Base-by-base conservation (phyloP, 2,797 vertebrate genomes). In the Rhinoraja longicauda region DNA sequence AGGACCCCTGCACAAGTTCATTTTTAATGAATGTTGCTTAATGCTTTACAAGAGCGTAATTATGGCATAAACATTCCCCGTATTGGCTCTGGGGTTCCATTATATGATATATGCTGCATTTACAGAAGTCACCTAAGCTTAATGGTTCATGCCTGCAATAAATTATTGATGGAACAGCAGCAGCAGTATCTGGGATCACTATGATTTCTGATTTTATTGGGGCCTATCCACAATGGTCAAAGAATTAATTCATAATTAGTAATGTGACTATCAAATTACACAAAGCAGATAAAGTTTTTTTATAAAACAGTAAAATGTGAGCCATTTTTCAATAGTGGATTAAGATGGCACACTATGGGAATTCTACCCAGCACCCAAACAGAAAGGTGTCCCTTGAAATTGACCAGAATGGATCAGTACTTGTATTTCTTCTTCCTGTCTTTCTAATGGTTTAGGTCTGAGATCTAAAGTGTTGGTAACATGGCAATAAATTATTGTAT, bases 21-120 rank as follows among this genome's bases (percentile, higher is more conserved):
- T 36, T 88, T 32, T 62, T 88, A 32, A 88, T 88, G 29, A 64
- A 64, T 88, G 59, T 62, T 88, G 84, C 15, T 88, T 62, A 67
- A 17, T 88, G 84, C 6, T 67, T 88, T 88, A 36, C 84, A 88
- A 32, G 84, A 88, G 17, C n/a, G 36, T 36, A n/a, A 8, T 67
- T 36, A 36, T 24, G 21, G 15, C 59, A 88, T 88, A 19, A 88
- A 67, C 17, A 21, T 17, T 88, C 62, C 7, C n/a, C 62, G 1
- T 67, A 67, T 88, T 19, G 21, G 6, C 7, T 67, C 62, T 36
- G 62, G 17, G n/a, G n/a, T 64, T 88, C 17, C 19, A 21, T 67
- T 59, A 32, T 32, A 88, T 57, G 81, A 82, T 86, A 62, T 86
- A n/a, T 88, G 57, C 32, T n/a, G 29, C 84, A 88, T 64, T 32